A percentile compares a stretch with the other conserved stretches of the same genome.
phyloP scores from a whole-genome alignment of 2,113 vertebrate genomes.

The Colaptes auratus region DNA sequence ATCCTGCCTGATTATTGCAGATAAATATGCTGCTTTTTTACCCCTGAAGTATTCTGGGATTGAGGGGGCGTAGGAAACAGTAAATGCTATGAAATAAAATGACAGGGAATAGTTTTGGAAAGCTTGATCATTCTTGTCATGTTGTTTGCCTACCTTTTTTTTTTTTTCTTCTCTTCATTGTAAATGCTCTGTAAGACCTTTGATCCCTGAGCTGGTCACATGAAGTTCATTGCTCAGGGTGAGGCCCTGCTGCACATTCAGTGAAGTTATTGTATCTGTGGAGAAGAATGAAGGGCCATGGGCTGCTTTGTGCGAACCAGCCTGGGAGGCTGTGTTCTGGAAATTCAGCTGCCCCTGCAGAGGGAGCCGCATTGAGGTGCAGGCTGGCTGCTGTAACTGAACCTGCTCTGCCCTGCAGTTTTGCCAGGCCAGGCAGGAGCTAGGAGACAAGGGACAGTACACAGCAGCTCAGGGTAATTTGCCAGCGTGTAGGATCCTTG shows the following conservation, averaged over 20 bases:
- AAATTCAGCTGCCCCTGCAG: background rate
- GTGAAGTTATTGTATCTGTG: background rate
- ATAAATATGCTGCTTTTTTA: background rate
- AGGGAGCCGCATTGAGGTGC: rapidly evolving
- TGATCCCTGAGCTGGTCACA: background rate
- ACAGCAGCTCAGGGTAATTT: background rate
- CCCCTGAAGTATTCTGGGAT: background rate
- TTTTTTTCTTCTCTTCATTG: background rate
- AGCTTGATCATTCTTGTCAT: background rate
- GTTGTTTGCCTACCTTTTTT: background rate
- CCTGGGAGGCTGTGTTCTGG: background rate
- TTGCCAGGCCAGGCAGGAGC: background rate
- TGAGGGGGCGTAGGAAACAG: background rate
- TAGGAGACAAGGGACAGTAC: background rate
- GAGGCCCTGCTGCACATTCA: background rate
- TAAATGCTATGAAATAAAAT: background rate
- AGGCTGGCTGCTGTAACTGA: background rate
- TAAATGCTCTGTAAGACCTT: slow-evolving; percentile 13
- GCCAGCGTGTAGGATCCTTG: rapidly evolving
- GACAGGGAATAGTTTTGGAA: background rate
- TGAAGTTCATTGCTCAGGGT: background rate
- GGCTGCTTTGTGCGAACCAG: background rate
- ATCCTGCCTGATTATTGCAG: background rate
- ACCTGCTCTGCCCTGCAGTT: background rate
- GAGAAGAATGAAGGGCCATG: background rate